Evolutionary conservation across 2,113 vertebrate genomes (phyloP).

Genomic region (Otus sunia): DNA sequence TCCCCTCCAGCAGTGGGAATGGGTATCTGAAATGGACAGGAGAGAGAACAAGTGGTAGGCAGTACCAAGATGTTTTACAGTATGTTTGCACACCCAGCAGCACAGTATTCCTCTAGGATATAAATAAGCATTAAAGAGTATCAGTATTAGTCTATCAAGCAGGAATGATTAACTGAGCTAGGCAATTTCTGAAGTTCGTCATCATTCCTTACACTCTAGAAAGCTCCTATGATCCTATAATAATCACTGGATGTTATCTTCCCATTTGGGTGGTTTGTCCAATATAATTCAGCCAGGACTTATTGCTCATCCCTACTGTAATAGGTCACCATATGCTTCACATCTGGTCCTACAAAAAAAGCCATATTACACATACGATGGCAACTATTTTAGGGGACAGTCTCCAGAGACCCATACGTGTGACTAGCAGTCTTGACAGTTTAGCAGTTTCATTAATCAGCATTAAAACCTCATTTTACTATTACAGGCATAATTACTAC

Average conservation of each 20-base stretch:
- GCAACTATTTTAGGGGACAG: background rate
- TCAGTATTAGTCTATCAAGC: background rate
- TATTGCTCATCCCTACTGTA: background rate
- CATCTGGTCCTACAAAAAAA: conserved; percentile 52
- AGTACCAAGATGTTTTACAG: background rate
- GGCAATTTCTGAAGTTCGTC: background rate
- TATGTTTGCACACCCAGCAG: background rate
- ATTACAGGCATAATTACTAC: conserved; percentile 14
- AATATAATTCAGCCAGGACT: conserved; percentile 4
- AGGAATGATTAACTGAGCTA: background rate
- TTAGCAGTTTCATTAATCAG: conserved; percentile 51
- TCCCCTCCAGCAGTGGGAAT: background rate
- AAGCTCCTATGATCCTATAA: background rate
- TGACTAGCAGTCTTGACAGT: conserved; percentile 10
- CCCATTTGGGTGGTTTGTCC: background rate
- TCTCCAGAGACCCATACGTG: background rate
- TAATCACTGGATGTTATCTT: background rate
- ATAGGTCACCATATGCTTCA: conserved; percentile 60
- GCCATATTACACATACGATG: background rate
- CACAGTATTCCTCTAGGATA: background rate
- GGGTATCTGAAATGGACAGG: background rate
- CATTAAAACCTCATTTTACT: conserved; percentile 50
- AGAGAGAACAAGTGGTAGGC: background rate
- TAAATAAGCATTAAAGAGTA: background rate
- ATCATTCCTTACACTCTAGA: background rate